Evolutionary conservation across 2,113 vertebrate species (phyloP).

Genomic region (Lophura nycthemera): DNA sequence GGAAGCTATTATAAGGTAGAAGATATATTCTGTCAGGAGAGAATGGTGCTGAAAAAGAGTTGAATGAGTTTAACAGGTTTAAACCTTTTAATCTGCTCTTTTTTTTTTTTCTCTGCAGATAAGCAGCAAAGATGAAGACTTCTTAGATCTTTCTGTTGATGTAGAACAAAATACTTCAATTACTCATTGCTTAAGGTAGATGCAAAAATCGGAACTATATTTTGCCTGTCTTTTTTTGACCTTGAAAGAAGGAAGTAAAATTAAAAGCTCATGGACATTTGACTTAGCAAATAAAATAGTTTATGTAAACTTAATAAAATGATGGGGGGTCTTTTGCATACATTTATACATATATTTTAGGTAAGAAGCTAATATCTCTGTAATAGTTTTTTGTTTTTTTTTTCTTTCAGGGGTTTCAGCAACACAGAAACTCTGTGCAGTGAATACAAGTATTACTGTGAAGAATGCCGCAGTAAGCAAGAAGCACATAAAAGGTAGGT

Average conservation of each 20-base stretch:
- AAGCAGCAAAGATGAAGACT: conserved; percentile 90
- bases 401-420: conserved; percentile 82
- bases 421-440: conserved; percentile 89
- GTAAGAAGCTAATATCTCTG: background rate
- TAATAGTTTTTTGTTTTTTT: background rate
- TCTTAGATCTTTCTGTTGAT: conserved; percentile 88
- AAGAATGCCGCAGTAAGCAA: conserved; percentile 88
- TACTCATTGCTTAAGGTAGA: conserved; percentile 86
- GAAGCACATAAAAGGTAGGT: conserved; percentile 87
- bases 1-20: background rate
- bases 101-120: conserved; percentile 66
- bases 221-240: background rate
- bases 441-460: conserved; percentile 89
- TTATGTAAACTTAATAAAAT: background rate
- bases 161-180: conserved; percentile 89
- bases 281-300: background rate
- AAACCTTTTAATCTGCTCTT: background rate
- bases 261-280: background rate
- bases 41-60: background rate
- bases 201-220: background rate
- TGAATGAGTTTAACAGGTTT: background rate
- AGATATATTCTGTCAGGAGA: background rate
- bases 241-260: background rate
- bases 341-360: background rate
- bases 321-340: background rate